Conservation (phyloP, 2,113 vertebrate genomes). For the Solea senegalensis region DNA sequence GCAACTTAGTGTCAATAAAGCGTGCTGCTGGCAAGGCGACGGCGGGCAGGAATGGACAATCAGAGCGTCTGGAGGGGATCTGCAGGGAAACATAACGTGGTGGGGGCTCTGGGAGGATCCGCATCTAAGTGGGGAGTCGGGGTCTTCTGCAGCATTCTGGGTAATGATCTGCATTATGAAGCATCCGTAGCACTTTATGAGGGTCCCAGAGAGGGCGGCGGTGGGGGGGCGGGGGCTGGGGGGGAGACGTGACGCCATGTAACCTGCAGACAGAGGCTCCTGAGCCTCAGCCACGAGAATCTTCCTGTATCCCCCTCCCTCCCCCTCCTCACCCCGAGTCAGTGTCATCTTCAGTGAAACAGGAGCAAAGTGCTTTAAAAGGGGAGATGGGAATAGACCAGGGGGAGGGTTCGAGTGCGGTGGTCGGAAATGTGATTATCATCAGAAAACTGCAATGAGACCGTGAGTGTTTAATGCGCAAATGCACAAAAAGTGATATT, state of each 20-base stretch:
- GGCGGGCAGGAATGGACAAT: conserved; percentile 71
- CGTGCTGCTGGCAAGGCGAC: conserved; percentile 56
- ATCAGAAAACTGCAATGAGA: conserved; percentile 79
- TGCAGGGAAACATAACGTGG: conserved; percentile 72
- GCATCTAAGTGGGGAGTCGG: conserved; percentile 69
- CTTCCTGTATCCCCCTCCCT: conserved; percentile 13
- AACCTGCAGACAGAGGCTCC: conserved; percentile 44
- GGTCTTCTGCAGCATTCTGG: conserved; percentile 74
- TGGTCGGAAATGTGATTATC: conserved; percentile 79
- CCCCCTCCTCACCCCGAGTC: conserved; percentile 24
- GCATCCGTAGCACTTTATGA: conserved; percentile 78
- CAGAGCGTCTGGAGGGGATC: conserved; percentile 68
- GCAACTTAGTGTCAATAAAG: conserved; percentile 77
- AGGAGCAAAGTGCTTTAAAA: conserved; percentile 83
- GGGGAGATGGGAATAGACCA: conserved; percentile 76
- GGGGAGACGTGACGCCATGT: conserved; percentile 65
- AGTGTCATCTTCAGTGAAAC: conserved; percentile 81
- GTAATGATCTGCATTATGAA: conserved; percentile 82
- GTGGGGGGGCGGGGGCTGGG: conserved; percentile 27
- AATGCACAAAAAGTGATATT: conserved; percentile 87
- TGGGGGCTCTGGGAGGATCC: conserved; percentile 59
- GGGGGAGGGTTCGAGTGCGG: conserved; percentile 46
- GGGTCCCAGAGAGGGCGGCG: conserved; percentile 67
- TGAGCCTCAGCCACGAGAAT: conserved; percentile 49
- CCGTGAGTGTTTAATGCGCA: conserved; percentile 84